Base-by-base conservation (phyloP, 2,888 invertebrate species). In the Drosophila picticornis region DNA sequence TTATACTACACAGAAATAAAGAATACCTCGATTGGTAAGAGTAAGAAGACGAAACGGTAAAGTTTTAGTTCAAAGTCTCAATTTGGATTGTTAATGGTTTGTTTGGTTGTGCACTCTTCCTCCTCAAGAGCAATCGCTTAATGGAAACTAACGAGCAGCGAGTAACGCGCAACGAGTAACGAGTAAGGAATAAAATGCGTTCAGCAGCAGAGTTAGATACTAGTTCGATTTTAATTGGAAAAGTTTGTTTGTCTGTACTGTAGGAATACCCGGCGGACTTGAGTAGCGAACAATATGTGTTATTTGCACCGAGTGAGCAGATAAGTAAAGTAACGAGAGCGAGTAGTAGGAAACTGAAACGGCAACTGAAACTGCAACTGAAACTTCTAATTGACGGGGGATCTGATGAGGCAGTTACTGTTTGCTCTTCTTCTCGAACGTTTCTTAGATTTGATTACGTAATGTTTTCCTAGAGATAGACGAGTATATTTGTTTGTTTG, bases 41-140 rank as follows among this genome's bases (percentile, higher is more conserved):
- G 55, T 55, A 27, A 31, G 43, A 31, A 34, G 66, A 56, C 34
- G 58, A 56, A 51, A 63, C 51, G 56, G 72, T 66, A 63, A 72
- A 77, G 75, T 66, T 78, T 13, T 55, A n/a, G 38, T 72, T 57
- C 29, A 79, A 72, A 79, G 79, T 79, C 79, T 79, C 72, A 76
- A 63, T 79, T 79, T 79, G 79, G 79, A 79, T 79, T 79, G 79
- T 79, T 72, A 76, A 63, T 66, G 68, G 59, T 72, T 60, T 66
- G 72, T 55, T 75, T 60, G 62, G 31, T 72, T 48, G 27, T 38
- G 46, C 46, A 25, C 46, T 56, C 27, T 16, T 11, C 34, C 7
- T 1, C 4, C 4, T 9, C 13, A 22, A 22, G 32, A 19, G 10
- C 36, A 58, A 32, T 52, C 36, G 34, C 22, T 50, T 13, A 10